phyloP scores from a whole-genome alignment of 2,888 invertebrate genomes.

The Drosophila percnosoma region DNA sequence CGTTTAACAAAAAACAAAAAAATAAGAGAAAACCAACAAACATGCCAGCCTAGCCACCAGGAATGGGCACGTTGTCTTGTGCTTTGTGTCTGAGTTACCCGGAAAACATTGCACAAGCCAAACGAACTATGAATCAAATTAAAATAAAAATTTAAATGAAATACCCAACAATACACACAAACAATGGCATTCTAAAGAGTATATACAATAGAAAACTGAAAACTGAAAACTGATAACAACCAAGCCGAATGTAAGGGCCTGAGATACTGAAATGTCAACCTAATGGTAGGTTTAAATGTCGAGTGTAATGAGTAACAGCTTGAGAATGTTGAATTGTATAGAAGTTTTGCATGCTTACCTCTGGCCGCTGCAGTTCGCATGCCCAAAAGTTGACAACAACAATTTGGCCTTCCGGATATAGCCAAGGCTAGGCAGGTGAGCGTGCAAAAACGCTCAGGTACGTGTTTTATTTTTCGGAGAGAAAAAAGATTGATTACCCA shows the following conservation, averaged over 20 bases:
- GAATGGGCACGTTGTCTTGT: slow-evolving; percentile 29
- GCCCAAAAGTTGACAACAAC: slow-evolving; percentile 14
- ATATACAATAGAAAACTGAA: slow-evolving; percentile 28
- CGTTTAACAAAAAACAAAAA: slow-evolving; percentile 34
- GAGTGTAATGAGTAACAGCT: slow-evolving; percentile 76
- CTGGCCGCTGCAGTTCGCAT: slow-evolving; percentile 2
- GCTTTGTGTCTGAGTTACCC: slow-evolving; percentile 27
- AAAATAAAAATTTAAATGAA: slow-evolving; percentile 6
- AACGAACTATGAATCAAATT: slow-evolving; percentile 2
- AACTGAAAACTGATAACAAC: slow-evolving; percentile 30
- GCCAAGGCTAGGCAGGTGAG: slow-evolving; percentile 25
- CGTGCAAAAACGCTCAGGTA: slow-evolving; percentile 85
- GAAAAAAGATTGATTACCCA: slow-evolving; percentile 88
- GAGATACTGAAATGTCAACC: slow-evolving; percentile 58
- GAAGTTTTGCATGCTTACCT: slow-evolving; percentile 66
- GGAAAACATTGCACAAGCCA: slow-evolving; percentile 28
- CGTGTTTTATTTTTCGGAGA: slow-evolving; percentile 87
- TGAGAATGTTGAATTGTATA: slow-evolving; percentile 79
- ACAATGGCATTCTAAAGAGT: slow-evolving; percentile 26
- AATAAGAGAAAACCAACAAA: slow-evolving; percentile 7
- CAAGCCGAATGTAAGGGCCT: slow-evolving; percentile 43
- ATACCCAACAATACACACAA: slow-evolving; percentile 32
- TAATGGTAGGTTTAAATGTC: slow-evolving; percentile 59
- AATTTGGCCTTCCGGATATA: neutral
- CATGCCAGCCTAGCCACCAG: slow-evolving; percentile 33